Percentiles rank a stretch among this genome's conserved stretches.
These are phyloP conservation scores for Lycodopsis pacificus DNA, from an alignment of 2,797 vertebrate species.

Conservation along the genomic window DNA sequence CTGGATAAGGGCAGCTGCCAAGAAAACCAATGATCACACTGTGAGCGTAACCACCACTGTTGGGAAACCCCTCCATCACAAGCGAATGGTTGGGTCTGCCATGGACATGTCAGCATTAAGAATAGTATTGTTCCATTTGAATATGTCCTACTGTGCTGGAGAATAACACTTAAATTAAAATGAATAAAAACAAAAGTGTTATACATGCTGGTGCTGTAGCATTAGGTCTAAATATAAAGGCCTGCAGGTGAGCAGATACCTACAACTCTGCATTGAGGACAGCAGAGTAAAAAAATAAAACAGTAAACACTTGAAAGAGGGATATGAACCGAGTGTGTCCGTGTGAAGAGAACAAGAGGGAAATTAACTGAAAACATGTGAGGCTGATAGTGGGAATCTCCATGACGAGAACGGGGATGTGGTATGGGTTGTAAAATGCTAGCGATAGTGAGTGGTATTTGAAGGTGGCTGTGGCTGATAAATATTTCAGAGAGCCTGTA, in stretches of 20 bases:
- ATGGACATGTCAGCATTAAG: conserved; percentile 36
- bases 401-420: conserved; percentile 34
- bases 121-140: conserved; percentile 26
- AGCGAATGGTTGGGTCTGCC: conserved; percentile 37
- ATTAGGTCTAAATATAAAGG: conserved; percentile 13
- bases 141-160: not conserved
- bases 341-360: conserved; percentile 22
- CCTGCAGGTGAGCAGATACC: conserved; percentile 18
- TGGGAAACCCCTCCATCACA: conserved; percentile 44
- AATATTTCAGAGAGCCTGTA: conserved; percentile 80
- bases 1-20: conserved; percentile 73
- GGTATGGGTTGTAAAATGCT: conserved; percentile 50
- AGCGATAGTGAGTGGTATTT: conserved; percentile 57
- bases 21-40: conserved; percentile 75
- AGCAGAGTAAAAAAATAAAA: conserved; percentile 12
- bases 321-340: not conserved
- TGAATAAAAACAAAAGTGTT: not conserved
- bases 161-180: not conserved
- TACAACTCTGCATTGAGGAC: conserved; percentile 21
- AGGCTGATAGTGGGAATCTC: conserved; percentile 52
- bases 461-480: conserved; percentile 72
- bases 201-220: conserved; percentile 4
- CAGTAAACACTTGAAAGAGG: conserved; percentile 6
- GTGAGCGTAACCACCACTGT: conserved; percentile 56
- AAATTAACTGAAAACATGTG: conserved; percentile 35